Evolutionary conservation across 2,888 invertebrate species (phyloP), one percentile per base, ranked within the genome.

Genomic region (Agriopis aurantiaria): DNA sequence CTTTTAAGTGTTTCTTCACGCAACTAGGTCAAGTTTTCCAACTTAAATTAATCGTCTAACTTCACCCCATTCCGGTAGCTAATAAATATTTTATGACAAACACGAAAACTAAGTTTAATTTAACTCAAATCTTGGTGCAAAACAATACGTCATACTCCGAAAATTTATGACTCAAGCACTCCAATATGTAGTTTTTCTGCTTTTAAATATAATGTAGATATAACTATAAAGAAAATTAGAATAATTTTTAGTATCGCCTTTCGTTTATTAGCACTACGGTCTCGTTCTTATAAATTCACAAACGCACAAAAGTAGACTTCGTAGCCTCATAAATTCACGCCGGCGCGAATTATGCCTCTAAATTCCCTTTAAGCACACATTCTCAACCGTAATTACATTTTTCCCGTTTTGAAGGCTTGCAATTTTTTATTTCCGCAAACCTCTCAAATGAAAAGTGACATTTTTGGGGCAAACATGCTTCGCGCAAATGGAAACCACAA

Each of bases 361-460:
- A 67, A 65, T 60, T 49, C 8, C n/a, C 45, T 10, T 17, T n/a
- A 40, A 40, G 43, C 43, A 53, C 64, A 64, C 69, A 64, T 59
- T 60, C 55, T 40, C 48, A 59, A n/a, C n/a, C 41, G 40, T 65
- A 61, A 69, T 65, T 61, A 57, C 51, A 57, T 60, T 60, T 58
- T 60, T 55, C 43, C 52, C 52, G 23, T 51, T 69, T 58, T 41
- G 11, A 40, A 51, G 12, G 11, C 14, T 17, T 23, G 43, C 48
- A 33, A 2, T 45, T 66, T 59, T 71, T 70, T 61, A 69, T 70
- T 61, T 69, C 51, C 45, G 55, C 49, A 67, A 63, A 41, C 68
- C 63, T 61, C 62, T 55, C n/a, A 74, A 71, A 75, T 73, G 65
- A 74, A 17, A 75, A 73, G 69, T 74, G 75, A 73, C 74, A 72